These are phyloP conservation scores for Hyles vespertilio DNA, from an alignment of 1,140 invertebrate species.

Conservation along the genomic window DNA sequence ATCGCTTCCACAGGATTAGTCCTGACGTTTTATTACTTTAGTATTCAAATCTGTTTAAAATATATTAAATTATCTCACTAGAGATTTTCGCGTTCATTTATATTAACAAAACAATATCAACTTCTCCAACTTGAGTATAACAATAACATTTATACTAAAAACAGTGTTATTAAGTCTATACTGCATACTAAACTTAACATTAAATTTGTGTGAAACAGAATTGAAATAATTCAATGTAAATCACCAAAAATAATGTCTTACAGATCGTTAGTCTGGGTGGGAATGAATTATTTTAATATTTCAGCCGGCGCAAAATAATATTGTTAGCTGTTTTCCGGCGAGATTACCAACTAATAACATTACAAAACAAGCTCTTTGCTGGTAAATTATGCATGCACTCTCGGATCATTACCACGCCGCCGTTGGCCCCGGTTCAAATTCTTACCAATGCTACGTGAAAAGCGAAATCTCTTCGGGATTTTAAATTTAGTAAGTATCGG, in stretches of 20 bases:
- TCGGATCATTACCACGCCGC: constrained; percentile 69
- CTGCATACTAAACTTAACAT: too few species aligned
- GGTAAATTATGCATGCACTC: constrained; percentile 74
- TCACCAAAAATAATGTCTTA: too few species aligned
- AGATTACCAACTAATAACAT: constrained; percentile 75
- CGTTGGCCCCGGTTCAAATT: constrained; percentile 51
- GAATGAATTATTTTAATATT: constrained; percentile 74
- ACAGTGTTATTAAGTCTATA: too few species aligned
- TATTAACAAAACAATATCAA: neutral
- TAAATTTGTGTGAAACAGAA: too few species aligned
- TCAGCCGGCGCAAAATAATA: constrained; percentile 63
- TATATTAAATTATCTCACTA: constrained; percentile 4
- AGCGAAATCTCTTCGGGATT: constrained; percentile 23
- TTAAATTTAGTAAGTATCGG: too few species aligned
- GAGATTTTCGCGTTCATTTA: neutral
- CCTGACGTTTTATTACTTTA: constrained; percentile 25
- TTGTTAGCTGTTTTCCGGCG: constrained; percentile 64
- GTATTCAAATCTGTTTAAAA: constrained; percentile 18
- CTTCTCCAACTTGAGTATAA: too few species aligned
- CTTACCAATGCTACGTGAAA: constrained; percentile 35
- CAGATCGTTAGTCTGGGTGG: constrained; percentile 30
- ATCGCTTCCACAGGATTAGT: constrained; percentile 31
- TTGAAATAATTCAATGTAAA: too few species aligned
- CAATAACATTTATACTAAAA: too few species aligned
- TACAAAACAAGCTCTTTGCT: constrained; percentile 72